Evolutionary conservation across 2,888 invertebrate genomes (phyloP), one percentile per base, ranked within the genome.

Genomic region (Sylvicola fuscatus): DNA sequence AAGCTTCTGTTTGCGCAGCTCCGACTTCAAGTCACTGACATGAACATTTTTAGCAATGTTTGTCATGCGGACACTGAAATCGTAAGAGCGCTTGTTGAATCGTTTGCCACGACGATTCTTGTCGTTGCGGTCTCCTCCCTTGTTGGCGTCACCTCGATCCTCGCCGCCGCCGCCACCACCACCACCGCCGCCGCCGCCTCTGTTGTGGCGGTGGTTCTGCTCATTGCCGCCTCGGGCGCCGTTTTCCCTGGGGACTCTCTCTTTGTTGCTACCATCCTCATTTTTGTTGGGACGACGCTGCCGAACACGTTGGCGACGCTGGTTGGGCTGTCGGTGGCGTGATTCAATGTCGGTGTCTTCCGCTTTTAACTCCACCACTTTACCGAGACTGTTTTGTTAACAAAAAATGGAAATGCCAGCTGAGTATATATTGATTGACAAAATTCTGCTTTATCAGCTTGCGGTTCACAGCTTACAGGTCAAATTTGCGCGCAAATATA

Each of bases 21-120:
- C 81, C 34, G 70, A 67, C 50, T 81, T 81, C 45, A 82, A 56
- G 49, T 82, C 80, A 33, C 77, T 70, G 7, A 81, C 72, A 41
- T 80, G 66, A 10, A 76, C 72, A 40, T 66, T 68, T 13, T 69
- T 70, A 37, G 74, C 68, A 47, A 82, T 77, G 50, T 81, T 81
- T 11, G 74, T 72, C 37, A 82, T 68, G 62, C 70, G 57, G 29
- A 58, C 49, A 38, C 56, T 55, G 39, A 53, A 58, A 42, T 53
- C 56, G 37, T 49, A 47, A 21, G 21, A 6, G 21, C 21, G 21
- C 21, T 21, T 21, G 21, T 21, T 21, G 21, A 6, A 21, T 21
- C 21, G 21, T 8, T 21, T 21, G 6, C 45, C 43, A 17, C 51
- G 50, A 27, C 38, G 36, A 16, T 26, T 14, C 8, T 14, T 34